phyloP scores from a whole-genome alignment of 2,888 invertebrate species.

The Meloe dianella region DNA sequence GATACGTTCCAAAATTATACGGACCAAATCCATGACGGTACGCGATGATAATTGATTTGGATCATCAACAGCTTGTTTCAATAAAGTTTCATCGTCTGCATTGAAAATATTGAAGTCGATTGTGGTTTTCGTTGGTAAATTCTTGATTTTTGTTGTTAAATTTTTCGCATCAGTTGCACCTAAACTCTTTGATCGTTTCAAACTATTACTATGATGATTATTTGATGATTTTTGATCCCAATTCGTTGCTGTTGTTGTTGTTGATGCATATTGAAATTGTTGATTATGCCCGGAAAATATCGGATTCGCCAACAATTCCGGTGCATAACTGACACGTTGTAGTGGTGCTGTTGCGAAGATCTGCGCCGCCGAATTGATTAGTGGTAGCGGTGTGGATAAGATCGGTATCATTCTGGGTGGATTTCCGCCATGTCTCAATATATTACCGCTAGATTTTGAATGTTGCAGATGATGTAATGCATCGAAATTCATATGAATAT shows the following conservation, averaged over 20 bases:
- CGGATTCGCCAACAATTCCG: conserved; percentile 50
- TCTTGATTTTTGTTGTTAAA: conserved; percentile 71
- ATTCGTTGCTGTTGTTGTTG: conserved; percentile 44
- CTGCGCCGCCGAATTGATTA: conserved; percentile 33
- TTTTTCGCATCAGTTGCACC: conserved; percentile 77
- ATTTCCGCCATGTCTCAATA: conserved; percentile 66
- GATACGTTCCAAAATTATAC: conserved; percentile 79
- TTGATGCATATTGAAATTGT: conserved; percentile 26
- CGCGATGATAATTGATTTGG: conserved; percentile 78
- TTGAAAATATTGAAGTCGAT: conserved; percentile 80
- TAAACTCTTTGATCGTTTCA: conserved; percentile 83
- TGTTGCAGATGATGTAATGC: conserved; percentile 56
- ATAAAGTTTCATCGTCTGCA: conserved; percentile 73
- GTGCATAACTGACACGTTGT: conserved; percentile 45
- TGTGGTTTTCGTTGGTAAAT: conserved; percentile 69
- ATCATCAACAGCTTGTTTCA: conserved; percentile 80
- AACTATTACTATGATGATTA: conserved; percentile 30
- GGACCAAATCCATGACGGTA: conserved; percentile 84
- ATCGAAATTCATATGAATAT: conserved; percentile 49
- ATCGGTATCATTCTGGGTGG: conserved; percentile 51
- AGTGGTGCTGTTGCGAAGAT: neutral
- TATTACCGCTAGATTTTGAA: conserved; percentile 68
- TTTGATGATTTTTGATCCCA: conserved; percentile 44
- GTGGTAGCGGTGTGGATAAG: conserved; percentile 44
- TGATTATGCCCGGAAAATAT: conserved; percentile 61